These are phyloP conservation scores for Acrobasis consociella DNA, from an alignment of 2,888 invertebrate genomes.

Conservation along the genomic window DNA sequence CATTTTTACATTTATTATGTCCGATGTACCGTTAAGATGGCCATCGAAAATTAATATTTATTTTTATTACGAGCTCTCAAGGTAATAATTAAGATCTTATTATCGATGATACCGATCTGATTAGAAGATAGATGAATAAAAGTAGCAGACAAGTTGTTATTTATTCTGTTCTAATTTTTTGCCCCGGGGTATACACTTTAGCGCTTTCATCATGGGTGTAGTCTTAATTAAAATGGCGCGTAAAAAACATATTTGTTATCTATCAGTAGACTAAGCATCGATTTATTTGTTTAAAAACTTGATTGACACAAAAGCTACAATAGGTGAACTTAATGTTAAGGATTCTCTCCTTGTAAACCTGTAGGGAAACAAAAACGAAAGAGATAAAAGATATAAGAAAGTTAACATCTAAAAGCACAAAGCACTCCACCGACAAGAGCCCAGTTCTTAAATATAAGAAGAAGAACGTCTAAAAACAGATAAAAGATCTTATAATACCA, in stretches of 20 bases:
- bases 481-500: too few species aligned
- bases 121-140: conserved; percentile 6
- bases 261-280: background rate
- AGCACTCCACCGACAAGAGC: too few species aligned
- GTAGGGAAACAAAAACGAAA: too few species aligned
- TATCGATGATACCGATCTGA: conserved; percentile 8
- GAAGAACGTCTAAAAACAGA: too few species aligned
- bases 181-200: background rate
- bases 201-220: background rate
- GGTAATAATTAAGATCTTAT: conserved; percentile 18
- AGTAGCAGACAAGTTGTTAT: conserved; percentile 14
- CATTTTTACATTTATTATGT: conserved; percentile 14
- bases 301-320: too few species aligned
- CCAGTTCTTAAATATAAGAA: too few species aligned
- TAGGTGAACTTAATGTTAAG: too few species aligned
- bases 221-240: background rate
- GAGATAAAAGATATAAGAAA: too few species aligned
- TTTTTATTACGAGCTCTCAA: conserved; percentile 13
- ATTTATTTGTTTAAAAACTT: too few species aligned
- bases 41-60: conserved; percentile 20
- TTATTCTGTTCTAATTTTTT: conserved; percentile 2
- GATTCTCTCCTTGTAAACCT: too few species aligned
- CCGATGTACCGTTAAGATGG: conserved; percentile 15
- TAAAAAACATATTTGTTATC: background rate
- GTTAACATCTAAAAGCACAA: too few species aligned